Evolutionary conservation across 2,888 invertebrate genomes (phyloP).

Genomic region (Nephrocerus scutellatus): DNA sequence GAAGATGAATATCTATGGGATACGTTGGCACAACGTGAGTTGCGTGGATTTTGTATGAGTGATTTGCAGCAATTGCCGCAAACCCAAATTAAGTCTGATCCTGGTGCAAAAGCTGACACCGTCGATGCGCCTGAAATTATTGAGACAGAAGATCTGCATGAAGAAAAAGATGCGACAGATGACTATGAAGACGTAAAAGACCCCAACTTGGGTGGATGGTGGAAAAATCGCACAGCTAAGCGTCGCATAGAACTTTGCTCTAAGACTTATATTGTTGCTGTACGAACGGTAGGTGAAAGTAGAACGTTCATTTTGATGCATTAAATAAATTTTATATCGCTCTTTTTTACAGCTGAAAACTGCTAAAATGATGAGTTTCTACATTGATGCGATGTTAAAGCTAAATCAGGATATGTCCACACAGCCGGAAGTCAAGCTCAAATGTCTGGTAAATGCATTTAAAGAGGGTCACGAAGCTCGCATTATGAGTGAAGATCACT

Average conservation of each 20-base stretch:
- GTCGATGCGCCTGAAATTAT: too few species aligned
- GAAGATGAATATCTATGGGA: slow-evolving; percentile 56
- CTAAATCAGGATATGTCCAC: slow-evolving; percentile 49
- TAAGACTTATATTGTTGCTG: slow-evolving; percentile 50
- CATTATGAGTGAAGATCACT: slow-evolving; percentile 50
- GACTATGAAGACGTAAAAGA: too few species aligned
- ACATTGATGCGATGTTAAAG: slow-evolving; percentile 53
- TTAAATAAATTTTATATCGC: background rate
- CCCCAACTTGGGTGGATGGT: slow-evolving; percentile 21
- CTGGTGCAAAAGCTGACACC: too few species aligned
- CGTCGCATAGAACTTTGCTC: slow-evolving; percentile 49
- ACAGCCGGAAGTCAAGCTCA: slow-evolving; percentile 49
- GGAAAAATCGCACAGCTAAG: slow-evolving; percentile 38
- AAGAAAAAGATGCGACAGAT: too few species aligned
- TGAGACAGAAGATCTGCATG: too few species aligned
- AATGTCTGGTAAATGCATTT: slow-evolving; percentile 50
- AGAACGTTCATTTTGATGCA: too few species aligned
- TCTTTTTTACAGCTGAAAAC: slow-evolving; percentile 40
- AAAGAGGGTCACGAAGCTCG: slow-evolving; percentile 49
- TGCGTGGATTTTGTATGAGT: slow-evolving; percentile 47
- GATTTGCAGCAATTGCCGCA: too few species aligned
- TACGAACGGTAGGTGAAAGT: slow-evolving; percentile 43
- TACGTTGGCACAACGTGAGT: slow-evolving; percentile 54
- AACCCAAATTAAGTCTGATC: too few species aligned
- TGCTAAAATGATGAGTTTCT: slow-evolving; percentile 52